Evolutionary conservation across 2,113 vertebrate genomes (phyloP).

Genomic region (Tachysurus vachellii): DNA sequence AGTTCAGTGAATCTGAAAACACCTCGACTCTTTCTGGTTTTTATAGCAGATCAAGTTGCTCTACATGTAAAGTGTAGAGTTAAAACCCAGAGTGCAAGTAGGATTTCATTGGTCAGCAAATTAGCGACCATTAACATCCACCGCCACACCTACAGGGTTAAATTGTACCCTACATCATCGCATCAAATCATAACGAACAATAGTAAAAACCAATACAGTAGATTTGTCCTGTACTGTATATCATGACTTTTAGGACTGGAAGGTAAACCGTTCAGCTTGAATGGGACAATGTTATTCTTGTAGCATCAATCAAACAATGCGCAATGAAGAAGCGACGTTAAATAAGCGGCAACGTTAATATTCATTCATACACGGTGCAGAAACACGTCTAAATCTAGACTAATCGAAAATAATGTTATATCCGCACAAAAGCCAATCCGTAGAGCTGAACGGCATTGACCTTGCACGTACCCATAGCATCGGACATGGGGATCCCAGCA

Average conservation of each 20-base stretch:
- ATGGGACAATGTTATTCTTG: not conserved
- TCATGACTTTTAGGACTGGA: not conserved
- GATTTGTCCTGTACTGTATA: not conserved
- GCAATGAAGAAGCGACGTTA: not conserved
- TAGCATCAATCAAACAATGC: not conserved
- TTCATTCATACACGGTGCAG: not conserved
- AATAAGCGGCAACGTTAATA: not conserved
- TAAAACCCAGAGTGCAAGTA: not conserved
- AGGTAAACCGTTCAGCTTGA: not conserved
- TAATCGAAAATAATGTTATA: not conserved
- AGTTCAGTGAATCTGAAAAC: not conserved
- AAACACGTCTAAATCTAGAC: not conserved
- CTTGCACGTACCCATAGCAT: slow-evolving; percentile 77
- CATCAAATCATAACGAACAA: not conserved
- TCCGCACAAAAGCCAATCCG: not conserved
- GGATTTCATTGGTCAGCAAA: slow-evolving; percentile 18
- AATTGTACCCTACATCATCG: not conserved
- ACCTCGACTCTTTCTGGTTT: not conserved
- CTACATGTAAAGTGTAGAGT: not conserved
- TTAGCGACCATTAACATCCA: not conserved
- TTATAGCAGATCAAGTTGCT: not conserved
- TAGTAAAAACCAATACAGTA: not conserved
- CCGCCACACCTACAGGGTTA: slow-evolving; percentile 22
- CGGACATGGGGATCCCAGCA: slow-evolving; percentile 70
- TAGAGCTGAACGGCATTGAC: slow-evolving; percentile 62